A percentile compares a stretch with the other conserved stretches of the same genome.
phyloP scores from a whole-genome alignment of 1,140 invertebrate species.

The Zaprionus gabonicus region DNA sequence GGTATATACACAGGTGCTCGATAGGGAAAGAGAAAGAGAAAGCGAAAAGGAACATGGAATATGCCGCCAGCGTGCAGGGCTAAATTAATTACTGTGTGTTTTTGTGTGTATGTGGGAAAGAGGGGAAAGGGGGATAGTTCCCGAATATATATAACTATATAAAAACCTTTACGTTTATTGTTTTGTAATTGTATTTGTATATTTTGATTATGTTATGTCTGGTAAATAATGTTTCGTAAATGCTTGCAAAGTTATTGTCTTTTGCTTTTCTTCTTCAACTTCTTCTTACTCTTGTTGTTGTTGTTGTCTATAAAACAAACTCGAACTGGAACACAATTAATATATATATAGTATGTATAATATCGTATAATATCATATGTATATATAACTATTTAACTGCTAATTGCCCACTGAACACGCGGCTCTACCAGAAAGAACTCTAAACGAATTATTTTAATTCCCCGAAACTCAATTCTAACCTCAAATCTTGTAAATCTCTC shows the following conservation, averaged over 20 bases:
- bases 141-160: constrained; percentile 1
- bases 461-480: neutral
- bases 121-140: neutral
- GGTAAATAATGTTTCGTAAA: constrained; percentile 47
- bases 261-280: constrained; percentile 42
- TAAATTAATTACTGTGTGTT: neutral
- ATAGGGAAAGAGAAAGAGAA: neutral
- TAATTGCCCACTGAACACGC: constrained; percentile 29
- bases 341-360: constrained; percentile 4
- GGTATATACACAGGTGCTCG: constrained; percentile 2
- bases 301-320: constrained; percentile 15
- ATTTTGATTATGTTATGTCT: constrained; percentile 7
- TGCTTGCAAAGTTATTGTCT: constrained; percentile 78
- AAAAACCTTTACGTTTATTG: neutral
- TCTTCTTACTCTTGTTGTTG: neutral
- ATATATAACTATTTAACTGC: constrained; percentile 1
- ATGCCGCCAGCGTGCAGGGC: neutral
- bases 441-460: constrained; percentile 11
- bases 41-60: neutral
- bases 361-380: neutral
- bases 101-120: neutral
- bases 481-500: neutral
- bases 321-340: constrained; percentile 24
- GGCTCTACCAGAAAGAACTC: constrained; percentile 34
- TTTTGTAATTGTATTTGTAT: neutral